These are phyloP conservation scores for Geopemphigus sp. DNA, from an alignment of 1,140 invertebrate species.

Conservation along the genomic window DNA sequence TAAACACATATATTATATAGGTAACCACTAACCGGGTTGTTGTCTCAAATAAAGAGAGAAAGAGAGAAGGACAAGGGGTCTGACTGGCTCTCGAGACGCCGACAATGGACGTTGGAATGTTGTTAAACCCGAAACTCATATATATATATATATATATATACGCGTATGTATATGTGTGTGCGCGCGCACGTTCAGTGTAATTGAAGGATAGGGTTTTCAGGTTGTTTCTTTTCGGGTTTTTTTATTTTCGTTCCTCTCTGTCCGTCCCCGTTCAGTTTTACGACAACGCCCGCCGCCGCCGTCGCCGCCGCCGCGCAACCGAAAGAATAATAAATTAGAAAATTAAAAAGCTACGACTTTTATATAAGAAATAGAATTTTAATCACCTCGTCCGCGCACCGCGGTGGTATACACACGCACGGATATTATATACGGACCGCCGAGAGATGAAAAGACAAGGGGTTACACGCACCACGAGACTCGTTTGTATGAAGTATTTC, in stretches of 20 bases:
- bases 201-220: slow-evolving; percentile 45
- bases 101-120: slow-evolving; percentile 48
- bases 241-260: neutral
- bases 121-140: slow-evolving; percentile 47
- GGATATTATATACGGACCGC: neutral
- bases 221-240: slow-evolving; percentile 25
- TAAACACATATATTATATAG: neutral
- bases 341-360: slow-evolving; percentile 35
- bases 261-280: slow-evolving; percentile 14
- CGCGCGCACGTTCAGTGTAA: too few species aligned
- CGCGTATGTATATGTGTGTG: too few species aligned
- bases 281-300: neutral
- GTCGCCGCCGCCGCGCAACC: neutral
- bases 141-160: neutral
- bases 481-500: neutral
- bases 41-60: neutral
- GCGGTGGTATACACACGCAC: neutral
- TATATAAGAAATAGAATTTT: slow-evolving; percentile 32
- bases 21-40: slow-evolving; percentile 43
- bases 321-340: slow-evolving; percentile 34
- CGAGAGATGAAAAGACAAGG: neutral
- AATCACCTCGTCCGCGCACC: neutral
- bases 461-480: too few species aligned
- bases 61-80: neutral
- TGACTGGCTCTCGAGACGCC: neutral